Conservation (phyloP, 2,797 vertebrate species). For the Helostoma temminkii region DNA sequence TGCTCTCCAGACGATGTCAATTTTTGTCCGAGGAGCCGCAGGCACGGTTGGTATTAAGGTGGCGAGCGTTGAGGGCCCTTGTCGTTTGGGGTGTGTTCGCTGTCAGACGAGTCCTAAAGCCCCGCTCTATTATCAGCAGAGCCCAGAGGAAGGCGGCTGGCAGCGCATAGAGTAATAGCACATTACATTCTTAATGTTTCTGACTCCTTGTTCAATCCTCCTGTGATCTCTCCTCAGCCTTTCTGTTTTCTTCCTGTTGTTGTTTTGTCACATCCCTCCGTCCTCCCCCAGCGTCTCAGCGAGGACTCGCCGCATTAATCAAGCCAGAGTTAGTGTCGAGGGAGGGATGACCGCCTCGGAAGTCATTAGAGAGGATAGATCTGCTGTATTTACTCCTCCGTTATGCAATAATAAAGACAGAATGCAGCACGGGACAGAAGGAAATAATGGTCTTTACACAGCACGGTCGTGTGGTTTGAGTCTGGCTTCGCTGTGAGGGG, state of each 20-base stretch:
- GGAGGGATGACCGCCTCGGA: slow-evolving; percentile 76
- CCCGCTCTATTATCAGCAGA: slow-evolving; percentile 90
- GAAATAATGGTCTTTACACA: slow-evolving; percentile 70
- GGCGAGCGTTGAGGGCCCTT: slow-evolving; percentile 91
- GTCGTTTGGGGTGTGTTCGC: slow-evolving; percentile 83
- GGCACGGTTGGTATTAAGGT: slow-evolving; percentile 85
- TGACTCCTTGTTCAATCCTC: slow-evolving; percentile 73
- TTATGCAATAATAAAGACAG: slow-evolving; percentile 70
- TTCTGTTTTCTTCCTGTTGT: slow-evolving; percentile 58
- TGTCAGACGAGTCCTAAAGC: slow-evolving; percentile 91
- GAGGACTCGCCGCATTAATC: slow-evolving; percentile 75
- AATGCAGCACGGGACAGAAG: slow-evolving; percentile 33
- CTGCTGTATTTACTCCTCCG: slow-evolving; percentile 67
- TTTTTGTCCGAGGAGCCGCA: slow-evolving; percentile 90
- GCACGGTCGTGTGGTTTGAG: slow-evolving; percentile 16
- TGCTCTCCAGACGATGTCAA: slow-evolving; percentile 96
- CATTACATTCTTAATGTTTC: slow-evolving; percentile 91
- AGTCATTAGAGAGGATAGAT: slow-evolving; percentile 81
- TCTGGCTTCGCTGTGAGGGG: neutral
- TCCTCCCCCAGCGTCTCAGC: slow-evolving; percentile 5
- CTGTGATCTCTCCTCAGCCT: slow-evolving; percentile 26
- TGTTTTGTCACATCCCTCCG: slow-evolving; percentile 36
- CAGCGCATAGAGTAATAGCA: slow-evolving; percentile 86
- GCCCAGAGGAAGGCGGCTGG: slow-evolving; percentile 88
- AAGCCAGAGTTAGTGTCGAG: slow-evolving; percentile 65